phyloP scores from a whole-genome alignment of 1,140 invertebrate species.

The Glossosoma conforme region DNA sequence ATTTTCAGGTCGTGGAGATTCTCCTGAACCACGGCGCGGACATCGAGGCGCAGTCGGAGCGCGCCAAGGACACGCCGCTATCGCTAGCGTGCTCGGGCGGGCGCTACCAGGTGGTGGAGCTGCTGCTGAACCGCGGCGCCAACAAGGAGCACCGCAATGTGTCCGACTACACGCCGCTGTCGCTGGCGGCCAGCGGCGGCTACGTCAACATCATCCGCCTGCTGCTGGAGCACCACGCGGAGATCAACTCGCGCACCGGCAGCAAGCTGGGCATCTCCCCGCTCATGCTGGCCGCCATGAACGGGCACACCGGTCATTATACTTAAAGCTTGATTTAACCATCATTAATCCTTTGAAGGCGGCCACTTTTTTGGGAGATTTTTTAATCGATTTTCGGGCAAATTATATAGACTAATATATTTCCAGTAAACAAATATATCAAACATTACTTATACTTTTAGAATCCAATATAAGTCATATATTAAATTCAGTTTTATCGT shows the following conservation, averaged over 20 bases:
- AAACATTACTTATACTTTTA: too few relatives aligned
- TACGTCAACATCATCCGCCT: slow-evolving; percentile 99
- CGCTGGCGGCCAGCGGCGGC: slow-evolving; percentile 94
- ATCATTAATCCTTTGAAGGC: too few relatives aligned
- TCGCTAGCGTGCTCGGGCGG: slow-evolving; percentile 97
- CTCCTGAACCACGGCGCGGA: slow-evolving; percentile 89
- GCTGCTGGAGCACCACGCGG: slow-evolving; percentile 82
- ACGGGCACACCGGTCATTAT: slow-evolving; percentile 87
- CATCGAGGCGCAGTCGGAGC: slow-evolving; percentile 96
- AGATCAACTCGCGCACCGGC: slow-evolving; percentile 97
- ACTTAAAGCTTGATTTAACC: too few relatives aligned
- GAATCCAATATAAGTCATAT: too few relatives aligned
- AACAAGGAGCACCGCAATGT: slow-evolving; percentile 99
- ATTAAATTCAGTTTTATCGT: too few relatives aligned
- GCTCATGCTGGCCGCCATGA: slow-evolving; percentile 99
- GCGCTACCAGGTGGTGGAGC: slow-evolving; percentile 92
- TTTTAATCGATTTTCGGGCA: too few relatives aligned
- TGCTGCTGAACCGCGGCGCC: slow-evolving; percentile 81
- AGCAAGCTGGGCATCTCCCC: slow-evolving; percentile 98
- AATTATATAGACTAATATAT: too few relatives aligned
- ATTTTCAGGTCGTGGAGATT: slow-evolving; percentile 72
- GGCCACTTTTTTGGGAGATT: too few relatives aligned
- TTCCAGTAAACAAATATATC: too few relatives aligned
- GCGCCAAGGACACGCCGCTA: slow-evolving; percentile 97
- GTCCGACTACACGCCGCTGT: slow-evolving; percentile 97